Conservation (phyloP, 2,797 vertebrate species). For the Decapterus maruadsi region DNA sequence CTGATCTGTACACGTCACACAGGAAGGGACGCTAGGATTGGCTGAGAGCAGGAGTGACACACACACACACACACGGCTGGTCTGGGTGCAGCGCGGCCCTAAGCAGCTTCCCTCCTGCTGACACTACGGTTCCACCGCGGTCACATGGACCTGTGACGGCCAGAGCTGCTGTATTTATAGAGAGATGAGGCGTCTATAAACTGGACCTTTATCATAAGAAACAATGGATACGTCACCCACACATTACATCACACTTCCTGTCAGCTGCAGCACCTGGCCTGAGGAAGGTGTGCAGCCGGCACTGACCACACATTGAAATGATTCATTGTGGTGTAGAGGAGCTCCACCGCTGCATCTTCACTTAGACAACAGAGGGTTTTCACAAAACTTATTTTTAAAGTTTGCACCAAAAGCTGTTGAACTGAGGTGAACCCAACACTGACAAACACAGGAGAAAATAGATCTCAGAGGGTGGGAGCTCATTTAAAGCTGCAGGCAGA, state of each 20-base stretch:
- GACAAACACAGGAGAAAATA: too few species aligned
- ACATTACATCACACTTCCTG: background rate
- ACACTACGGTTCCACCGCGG: constrained; percentile 50
- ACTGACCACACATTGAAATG: too few species aligned
- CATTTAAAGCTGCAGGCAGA: too few species aligned
- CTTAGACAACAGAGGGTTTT: too few species aligned
- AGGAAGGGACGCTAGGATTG: constrained; percentile 32
- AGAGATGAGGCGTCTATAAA: background rate
- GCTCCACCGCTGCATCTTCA: too few species aligned
- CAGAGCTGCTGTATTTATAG: constrained; percentile 38
- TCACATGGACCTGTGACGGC: constrained; percentile 54
- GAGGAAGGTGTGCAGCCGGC: too few species aligned
- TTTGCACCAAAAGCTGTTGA: too few species aligned
- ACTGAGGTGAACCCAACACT: too few species aligned
- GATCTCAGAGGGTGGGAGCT: too few species aligned
- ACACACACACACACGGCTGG: constrained; percentile 20
- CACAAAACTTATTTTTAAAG: too few species aligned
- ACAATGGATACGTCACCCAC: background rate
- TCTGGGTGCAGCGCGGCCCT: constrained; percentile 38
- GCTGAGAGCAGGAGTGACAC: constrained; percentile 27
- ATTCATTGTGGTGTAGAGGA: too few species aligned
- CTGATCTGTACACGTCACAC: constrained; percentile 34
- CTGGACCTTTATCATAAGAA: background rate
- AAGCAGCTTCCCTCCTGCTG: constrained; percentile 75
- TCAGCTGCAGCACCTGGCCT: too few species aligned